Conservation (phyloP, 1,140 invertebrate species). For the Sinella curviseta region DNA sequence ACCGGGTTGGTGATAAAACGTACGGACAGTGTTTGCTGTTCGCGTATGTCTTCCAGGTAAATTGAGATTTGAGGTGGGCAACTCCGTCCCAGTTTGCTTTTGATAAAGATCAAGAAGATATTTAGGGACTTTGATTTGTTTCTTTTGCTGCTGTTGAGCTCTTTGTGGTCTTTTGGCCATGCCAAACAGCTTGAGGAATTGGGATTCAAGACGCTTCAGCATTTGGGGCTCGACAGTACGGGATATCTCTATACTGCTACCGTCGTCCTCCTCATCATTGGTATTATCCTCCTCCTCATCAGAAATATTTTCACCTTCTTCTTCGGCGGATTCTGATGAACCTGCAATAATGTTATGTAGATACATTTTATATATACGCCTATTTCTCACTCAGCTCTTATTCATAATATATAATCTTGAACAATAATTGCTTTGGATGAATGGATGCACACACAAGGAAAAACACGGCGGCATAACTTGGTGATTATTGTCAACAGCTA, state of each 20-base stretch:
- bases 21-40: constrained; percentile 80
- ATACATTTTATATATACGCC: too few species aligned
- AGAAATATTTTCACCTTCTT: constrained; percentile 5
- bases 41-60: constrained; percentile 64
- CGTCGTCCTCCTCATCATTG: background rate
- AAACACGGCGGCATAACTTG: too few species aligned
- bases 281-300: background rate
- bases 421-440: too few species aligned
- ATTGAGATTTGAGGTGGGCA: constrained; percentile 48
- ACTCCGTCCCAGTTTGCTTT: constrained; percentile 49
- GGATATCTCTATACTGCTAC: background rate
- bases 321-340: background rate
- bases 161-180: constrained; percentile 42
- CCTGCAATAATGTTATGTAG: background rate
- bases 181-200: constrained; percentile 45
- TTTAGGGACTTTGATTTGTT: constrained; percentile 53
- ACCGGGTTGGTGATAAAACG: constrained; percentile 67
- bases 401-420: too few species aligned
- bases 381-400: too few species aligned
- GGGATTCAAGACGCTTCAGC: constrained; percentile 41
- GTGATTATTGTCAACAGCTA: too few species aligned
- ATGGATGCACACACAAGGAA: too few species aligned
- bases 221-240: constrained; percentile 41
- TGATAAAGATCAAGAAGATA: constrained; percentile 57
- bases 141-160: constrained; percentile 4